A percentile compares a stretch with the other conserved stretches of the same genome.
phyloP scores from a whole-genome alignment of 2,113 vertebrate species.

The Sceloporus undulatus region DNA sequence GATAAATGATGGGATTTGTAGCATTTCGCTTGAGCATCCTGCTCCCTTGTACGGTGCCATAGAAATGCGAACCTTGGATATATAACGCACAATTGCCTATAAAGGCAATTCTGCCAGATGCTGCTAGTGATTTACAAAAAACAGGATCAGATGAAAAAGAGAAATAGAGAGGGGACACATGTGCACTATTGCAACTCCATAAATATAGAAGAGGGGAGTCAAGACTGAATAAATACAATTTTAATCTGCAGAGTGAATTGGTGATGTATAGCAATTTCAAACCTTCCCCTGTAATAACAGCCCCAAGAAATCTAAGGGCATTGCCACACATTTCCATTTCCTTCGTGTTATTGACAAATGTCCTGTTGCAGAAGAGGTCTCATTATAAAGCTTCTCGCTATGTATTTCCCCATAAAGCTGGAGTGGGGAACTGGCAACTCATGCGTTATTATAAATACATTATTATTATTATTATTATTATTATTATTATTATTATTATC shows the following conservation, averaged over 20 bases:
- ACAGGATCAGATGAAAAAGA: background rate
- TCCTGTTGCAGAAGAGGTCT: no score
- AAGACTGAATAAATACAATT: background rate
- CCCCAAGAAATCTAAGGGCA: background rate
- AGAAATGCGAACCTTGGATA: conserved; percentile 26
- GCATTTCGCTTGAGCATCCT: conserved; percentile 36
- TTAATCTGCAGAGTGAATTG: background rate
- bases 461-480: no score
- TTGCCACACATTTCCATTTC: background rate
- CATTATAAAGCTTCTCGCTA: no score
- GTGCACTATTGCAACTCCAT: background rate
- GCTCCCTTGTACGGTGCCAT: background rate
- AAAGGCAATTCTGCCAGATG: conserved; percentile 30
- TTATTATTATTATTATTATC: no score
- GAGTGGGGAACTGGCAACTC: no score
- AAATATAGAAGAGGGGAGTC: background rate
- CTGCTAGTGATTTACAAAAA: background rate
- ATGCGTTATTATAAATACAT: no score
- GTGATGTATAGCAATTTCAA: background rate
- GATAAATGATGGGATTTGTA: conserved; percentile 50
- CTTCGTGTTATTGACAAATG: no score
- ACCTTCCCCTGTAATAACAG: background rate
- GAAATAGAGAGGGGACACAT: background rate
- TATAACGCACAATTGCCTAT: background rate
- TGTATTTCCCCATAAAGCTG: no score